Evolutionary conservation across 2,113 vertebrate species (phyloP).

Genomic region (Eubucco bourcierii): DNA sequence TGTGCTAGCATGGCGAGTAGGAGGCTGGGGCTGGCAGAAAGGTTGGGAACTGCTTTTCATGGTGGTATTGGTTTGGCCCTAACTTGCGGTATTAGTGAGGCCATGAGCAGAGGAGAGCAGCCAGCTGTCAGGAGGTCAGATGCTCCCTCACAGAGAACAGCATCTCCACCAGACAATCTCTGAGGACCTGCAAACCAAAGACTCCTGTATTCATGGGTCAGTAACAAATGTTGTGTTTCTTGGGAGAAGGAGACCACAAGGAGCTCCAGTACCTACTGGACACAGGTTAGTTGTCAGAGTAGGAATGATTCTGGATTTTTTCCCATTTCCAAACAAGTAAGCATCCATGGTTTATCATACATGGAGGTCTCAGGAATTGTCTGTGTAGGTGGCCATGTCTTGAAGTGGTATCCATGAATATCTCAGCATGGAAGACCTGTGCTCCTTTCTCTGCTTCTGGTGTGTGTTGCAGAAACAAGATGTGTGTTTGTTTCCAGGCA

Average conservation of each 20-base stretch:
- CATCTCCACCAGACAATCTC: accelerated
- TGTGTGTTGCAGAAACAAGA: not conserved
- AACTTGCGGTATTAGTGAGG: not conserved
- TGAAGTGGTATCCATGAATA: not conserved
- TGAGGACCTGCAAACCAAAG: not conserved
- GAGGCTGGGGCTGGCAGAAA: not conserved
- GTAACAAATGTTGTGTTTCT: not conserved
- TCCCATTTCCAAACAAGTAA: not conserved
- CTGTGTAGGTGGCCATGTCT: not conserved
- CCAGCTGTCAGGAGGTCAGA: not conserved
- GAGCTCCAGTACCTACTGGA: not conserved
- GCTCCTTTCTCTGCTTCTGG: not conserved
- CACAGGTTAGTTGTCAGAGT: not conserved
- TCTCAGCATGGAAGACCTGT: not conserved
- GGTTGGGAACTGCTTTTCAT: not conserved
- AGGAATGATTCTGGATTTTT: not conserved
- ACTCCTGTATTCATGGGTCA: not conserved
- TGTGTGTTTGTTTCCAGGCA: not conserved
- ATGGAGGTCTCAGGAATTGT: not conserved
- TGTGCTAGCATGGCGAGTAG: accelerated
- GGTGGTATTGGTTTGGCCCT: not conserved
- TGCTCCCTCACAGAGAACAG: not conserved
- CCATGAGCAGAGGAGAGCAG: not conserved
- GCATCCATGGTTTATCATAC: not conserved
- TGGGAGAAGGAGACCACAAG: not conserved